phyloP scores from a whole-genome alignment of 2,797 vertebrate species.

The Enteromius afrohamiltoni region DNA sequence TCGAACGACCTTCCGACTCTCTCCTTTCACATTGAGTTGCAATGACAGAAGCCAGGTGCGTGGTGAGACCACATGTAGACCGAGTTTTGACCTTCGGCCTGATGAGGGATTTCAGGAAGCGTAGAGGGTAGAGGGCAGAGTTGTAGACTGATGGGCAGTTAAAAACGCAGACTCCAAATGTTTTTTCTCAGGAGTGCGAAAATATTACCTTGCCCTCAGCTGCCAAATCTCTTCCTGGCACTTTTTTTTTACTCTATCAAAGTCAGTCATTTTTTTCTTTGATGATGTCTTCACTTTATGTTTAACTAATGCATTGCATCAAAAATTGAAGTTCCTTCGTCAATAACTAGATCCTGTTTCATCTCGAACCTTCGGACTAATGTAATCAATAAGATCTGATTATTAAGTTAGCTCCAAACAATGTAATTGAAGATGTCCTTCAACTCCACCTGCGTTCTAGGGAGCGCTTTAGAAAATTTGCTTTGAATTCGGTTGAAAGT shows the following conservation, averaged over 20 bases:
- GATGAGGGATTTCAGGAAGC: constrained; percentile 45
- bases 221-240: constrained; percentile 24
- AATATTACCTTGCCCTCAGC: constrained; percentile 45
- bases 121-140: constrained; percentile 43
- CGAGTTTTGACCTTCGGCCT: constrained; percentile 55
- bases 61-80: constrained; percentile 52
- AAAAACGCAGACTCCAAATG: constrained; percentile 34
- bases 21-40: constrained; percentile 47
- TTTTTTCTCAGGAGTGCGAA: constrained; percentile 41
- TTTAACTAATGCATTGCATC: constrained; percentile 60
- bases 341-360: constrained; percentile 50
- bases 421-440: constrained; percentile 76
- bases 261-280: constrained; percentile 62
- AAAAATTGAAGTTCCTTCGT: constrained; percentile 48
- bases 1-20: constrained; percentile 48
- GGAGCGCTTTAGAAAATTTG: constrained; percentile 78
- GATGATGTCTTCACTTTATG: constrained; percentile 58
- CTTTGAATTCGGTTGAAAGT: constrained; percentile 80
- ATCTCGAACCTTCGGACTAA: constrained; percentile 53
- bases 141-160: constrained; percentile 41
- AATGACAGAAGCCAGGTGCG: constrained; percentile 61
- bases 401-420: constrained; percentile 72
- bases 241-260: constrained; percentile 42
- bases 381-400: constrained; percentile 62
- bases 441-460: constrained; percentile 72